Percentiles rank a stretch among this genome's conserved stretches.
Evolutionary conservation across 2,888 invertebrate genomes (phyloP).

Genomic region (Cephus nigrinus): DNA sequence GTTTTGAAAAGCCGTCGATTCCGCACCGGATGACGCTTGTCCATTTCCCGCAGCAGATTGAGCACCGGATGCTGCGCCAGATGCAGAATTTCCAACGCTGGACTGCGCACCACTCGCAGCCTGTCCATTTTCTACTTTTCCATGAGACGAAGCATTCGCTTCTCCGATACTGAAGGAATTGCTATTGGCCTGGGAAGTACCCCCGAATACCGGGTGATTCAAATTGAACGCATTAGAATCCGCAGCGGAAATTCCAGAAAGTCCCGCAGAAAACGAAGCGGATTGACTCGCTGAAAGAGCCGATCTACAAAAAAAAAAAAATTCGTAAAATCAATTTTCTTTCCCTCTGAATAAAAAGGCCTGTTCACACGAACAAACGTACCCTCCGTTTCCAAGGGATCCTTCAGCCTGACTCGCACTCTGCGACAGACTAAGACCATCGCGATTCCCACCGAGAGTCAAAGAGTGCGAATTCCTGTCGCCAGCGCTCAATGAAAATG

Average conservation of each 20-base stretch:
- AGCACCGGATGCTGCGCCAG: slow-evolving; percentile 39
- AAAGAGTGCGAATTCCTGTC: slow-evolving; percentile 53
- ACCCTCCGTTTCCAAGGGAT: slow-evolving; percentile 39
- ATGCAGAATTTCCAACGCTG: slow-evolving; percentile 40
- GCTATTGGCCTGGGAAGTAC: slow-evolving; percentile 38
- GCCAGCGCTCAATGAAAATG: slow-evolving; percentile 51
- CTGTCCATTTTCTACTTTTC: slow-evolving; percentile 49
- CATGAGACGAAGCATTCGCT: slow-evolving; percentile 48
- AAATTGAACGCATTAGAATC: slow-evolving; percentile 46
- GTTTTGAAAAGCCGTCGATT: slow-evolving; percentile 22
- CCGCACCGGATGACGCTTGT: slow-evolving; percentile 23
- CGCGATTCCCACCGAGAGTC: slow-evolving; percentile 47
- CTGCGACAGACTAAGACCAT: slow-evolving; percentile 55
- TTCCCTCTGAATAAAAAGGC: not conserved
- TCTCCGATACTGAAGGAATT: slow-evolving; percentile 48
- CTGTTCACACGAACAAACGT: slow-evolving; percentile 2
- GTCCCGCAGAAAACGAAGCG: slow-evolving; percentile 49
- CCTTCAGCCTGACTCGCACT: slow-evolving; percentile 47
- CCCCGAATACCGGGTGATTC: slow-evolving; percentile 46
- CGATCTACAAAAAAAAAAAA: slow-evolving; percentile 28
- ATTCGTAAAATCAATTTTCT: not conserved
- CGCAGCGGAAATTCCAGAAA: slow-evolving; percentile 47
- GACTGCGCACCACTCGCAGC: slow-evolving; percentile 50
- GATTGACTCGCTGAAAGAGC: slow-evolving; percentile 51
- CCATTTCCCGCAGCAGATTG: slow-evolving; percentile 29